Evolutionary conservation across 2,797 vertebrate genomes (phyloP), one percentile per base, ranked within the genome.

Genomic region (Xenentodon cancila): DNA sequence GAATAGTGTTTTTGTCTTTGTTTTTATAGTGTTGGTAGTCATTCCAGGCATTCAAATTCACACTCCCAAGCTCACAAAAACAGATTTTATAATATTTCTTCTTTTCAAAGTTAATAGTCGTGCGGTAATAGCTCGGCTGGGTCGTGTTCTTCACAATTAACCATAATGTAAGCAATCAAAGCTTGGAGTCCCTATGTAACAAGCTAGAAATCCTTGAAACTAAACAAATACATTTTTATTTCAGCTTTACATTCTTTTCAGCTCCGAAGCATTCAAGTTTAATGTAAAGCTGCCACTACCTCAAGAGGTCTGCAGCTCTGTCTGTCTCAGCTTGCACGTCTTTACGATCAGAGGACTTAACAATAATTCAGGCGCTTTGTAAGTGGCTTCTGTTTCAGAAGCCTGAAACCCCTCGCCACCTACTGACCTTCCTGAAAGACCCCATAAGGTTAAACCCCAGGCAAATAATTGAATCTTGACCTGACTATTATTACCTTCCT

Each of bases 391-490:
- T 90, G 79, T 90, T 85, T 80, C 80, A 80, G 78, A 52, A 42
- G 73, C 68, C 63, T 44, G 19, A 64, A 75, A 25, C 68, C 63
- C 59, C 59, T 53, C 22, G 30, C 57, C 66, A 53, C 73, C 68
- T 64, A n/a, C 65, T 79, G 84, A 87, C 87, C 87, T 76, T 82
- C 77, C 73, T 85, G 40, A 87, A 81, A 84, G 82, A 81, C 77
- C 84, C 69, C 75, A 59, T 73, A 51, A 88, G 83, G 87, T 90
- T 91, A 91, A 92, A 89, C 87, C 88, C 79, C 83, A 81, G 79
- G 72, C 80, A 88, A 87, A 90, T 88, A 85, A 87, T 84, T 87
- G 87, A 81, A 91, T 91, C 77, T 88, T 89, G 85, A 91, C 88
- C 85, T 64, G 73, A 65, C 84, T 81, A 78, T 89, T 88, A 89